Percentiles rank a stretch among this genome's conserved stretches.
These are phyloP conservation scores for Drosophila testacea DNA, from an alignment of 2,888 invertebrate species.

Conservation along the genomic window DNA sequence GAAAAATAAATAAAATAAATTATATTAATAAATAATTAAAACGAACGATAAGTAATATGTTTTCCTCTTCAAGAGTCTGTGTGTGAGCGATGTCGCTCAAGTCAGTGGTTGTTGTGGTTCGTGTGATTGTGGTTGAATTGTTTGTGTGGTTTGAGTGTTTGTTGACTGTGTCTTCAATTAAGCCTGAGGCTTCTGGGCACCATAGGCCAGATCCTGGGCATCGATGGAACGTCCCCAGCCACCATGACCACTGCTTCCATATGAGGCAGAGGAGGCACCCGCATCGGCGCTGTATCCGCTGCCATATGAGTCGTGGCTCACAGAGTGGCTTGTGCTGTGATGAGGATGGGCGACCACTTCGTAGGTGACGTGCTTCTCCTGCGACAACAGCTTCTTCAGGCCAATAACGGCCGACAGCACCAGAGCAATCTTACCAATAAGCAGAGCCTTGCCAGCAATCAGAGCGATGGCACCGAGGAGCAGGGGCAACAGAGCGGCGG, in stretches of 20 bases:
- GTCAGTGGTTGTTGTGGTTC: constrained; percentile 50
- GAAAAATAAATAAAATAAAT: constrained; percentile 82
- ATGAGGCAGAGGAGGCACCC: constrained; percentile 87
- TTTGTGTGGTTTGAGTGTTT: constrained; percentile 31
- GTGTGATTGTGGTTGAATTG: constrained; percentile 44
- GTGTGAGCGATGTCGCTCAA: constrained; percentile 56
- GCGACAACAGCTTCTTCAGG: constrained; percentile 92
- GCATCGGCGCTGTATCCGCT: constrained; percentile 87
- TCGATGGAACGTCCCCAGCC: constrained; percentile 92
- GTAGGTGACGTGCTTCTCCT: constrained; percentile 94
- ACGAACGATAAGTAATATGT: constrained; percentile 78
- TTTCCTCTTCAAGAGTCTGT: constrained; percentile 66
- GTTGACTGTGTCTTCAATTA: constrained; percentile 63
- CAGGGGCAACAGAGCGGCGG: constrained; percentile 91
- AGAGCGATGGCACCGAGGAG: constrained; percentile 93
- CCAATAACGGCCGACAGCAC: constrained; percentile 94
- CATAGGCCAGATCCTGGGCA: constrained; percentile 92
- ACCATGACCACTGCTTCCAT: constrained; percentile 88
- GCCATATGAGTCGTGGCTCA: constrained; percentile 88
- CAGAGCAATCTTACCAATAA: constrained; percentile 93
- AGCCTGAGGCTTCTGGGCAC: constrained; percentile 89
- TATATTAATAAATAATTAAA: constrained; percentile 82
- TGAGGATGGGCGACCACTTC: constrained; percentile 95
- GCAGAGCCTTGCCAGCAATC: constrained; percentile 93
- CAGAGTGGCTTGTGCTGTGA: constrained; percentile 89